Conservation (phyloP, 2,113 vertebrate genomes). For the Anser cygnoides region DNA sequence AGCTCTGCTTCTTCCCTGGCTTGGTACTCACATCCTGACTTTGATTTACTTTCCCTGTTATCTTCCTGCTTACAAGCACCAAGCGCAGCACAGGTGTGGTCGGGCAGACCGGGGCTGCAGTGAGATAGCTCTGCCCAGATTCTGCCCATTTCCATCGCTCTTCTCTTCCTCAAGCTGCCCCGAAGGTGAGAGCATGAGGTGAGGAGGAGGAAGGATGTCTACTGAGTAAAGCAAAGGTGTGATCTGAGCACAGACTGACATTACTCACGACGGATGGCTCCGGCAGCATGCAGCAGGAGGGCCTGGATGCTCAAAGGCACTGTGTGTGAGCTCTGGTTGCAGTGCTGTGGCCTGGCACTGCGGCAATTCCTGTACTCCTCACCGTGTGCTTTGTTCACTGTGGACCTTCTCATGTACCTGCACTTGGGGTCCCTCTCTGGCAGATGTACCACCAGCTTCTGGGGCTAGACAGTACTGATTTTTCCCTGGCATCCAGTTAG, state of each 20-base stretch:
- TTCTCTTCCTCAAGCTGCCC: background rate
- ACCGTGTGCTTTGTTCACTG: rapidly evolving
- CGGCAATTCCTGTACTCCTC: background rate
- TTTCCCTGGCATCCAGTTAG: background rate
- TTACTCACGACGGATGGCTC: rapidly evolving
- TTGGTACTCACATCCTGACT: background rate
- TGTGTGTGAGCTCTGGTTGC: background rate
- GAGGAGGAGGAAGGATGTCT: background rate
- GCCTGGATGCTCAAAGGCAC: background rate
- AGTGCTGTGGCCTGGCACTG: background rate
- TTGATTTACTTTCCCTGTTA: background rate
- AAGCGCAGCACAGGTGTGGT: background rate
- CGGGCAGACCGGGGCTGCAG: background rate
- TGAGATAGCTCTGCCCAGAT: background rate
- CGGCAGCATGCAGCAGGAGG: background rate
- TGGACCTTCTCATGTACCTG: background rate
- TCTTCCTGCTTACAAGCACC: background rate
- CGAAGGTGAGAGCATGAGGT: too few relatives aligned
- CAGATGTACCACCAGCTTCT: background rate
- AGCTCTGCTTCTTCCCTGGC: background rate
- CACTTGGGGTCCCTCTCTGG: background rate
- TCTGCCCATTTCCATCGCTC: background rate
- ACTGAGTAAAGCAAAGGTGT: background rate
- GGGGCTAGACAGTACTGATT: background rate
- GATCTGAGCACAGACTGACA: background rate